Percentiles rank a stretch among this genome's conserved stretches.
phyloP scores from a whole-genome alignment of 2,888 invertebrate species.

The Cerastoderma edule region DNA sequence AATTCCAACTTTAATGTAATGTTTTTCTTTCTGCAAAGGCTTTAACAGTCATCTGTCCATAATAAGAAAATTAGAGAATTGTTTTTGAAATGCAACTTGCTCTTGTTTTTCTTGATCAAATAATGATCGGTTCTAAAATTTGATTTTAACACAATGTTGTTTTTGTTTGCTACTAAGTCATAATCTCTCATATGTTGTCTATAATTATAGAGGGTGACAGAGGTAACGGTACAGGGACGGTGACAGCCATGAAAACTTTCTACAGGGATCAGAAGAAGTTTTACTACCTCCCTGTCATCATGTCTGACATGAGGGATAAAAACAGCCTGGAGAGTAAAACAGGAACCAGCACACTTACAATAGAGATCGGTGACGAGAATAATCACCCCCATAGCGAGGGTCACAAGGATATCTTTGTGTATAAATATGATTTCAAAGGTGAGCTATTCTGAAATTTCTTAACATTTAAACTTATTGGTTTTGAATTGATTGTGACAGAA shows the following conservation, averaged over 20 bases:
- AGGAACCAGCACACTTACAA: conserved; percentile 97
- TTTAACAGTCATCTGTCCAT: too few relatives aligned
- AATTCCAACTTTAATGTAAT: too few relatives aligned
- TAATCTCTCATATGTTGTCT: background rate
- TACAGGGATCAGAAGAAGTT: conserved; percentile 98
- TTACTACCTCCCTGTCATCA: conserved; percentile 97
- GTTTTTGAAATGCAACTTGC: too few relatives aligned
- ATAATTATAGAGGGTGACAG: conserved; percentile 67
- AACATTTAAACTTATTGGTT: too few relatives aligned
- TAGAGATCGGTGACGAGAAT: conserved; percentile 98
- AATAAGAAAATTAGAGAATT: too few relatives aligned
- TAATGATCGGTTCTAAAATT: too few relatives aligned
- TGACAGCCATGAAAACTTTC: conserved; percentile 96
- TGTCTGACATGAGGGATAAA: conserved; percentile 95
- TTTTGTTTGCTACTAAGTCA: too few relatives aligned
- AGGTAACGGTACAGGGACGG: conserved; percentile 95
- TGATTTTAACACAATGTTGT: too few relatives aligned
- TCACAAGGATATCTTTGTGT: conserved; percentile 97
- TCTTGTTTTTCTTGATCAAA: too few relatives aligned
- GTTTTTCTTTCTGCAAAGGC: too few relatives aligned
- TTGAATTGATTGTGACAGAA: too few relatives aligned
- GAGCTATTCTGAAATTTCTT: conserved; percentile 84
- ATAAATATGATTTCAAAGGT: conserved; percentile 92
- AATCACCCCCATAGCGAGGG: conserved; percentile 99
- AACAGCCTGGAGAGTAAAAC: conserved; percentile 91